Percentiles rank a stretch among this genome's conserved stretches.
Evolutionary conservation across 2,888 invertebrate genomes (phyloP).

Genomic region (Cactoblastis cactorum): DNA sequence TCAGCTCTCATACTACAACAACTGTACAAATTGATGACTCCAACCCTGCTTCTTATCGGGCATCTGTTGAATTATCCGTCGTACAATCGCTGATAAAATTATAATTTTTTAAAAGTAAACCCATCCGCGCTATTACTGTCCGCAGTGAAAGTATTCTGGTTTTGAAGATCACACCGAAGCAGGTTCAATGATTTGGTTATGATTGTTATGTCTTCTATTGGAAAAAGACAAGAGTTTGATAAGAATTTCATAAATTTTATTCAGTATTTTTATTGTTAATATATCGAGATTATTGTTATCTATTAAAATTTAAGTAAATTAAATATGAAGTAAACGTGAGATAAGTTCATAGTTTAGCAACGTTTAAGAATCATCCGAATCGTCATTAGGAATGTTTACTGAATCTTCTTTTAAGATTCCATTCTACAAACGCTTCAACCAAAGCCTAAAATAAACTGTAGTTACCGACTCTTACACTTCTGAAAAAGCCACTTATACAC

Average conservation of each 20-base stretch:
- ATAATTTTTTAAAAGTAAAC: constrained; percentile 65
- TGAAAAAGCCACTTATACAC: constrained; percentile 23
- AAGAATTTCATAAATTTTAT: too few species aligned
- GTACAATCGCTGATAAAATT: constrained; percentile 72
- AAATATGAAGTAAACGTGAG: too few species aligned
- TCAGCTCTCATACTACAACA: constrained; percentile 8
- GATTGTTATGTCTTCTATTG: constrained; percentile 44
- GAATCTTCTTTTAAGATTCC: too few species aligned
- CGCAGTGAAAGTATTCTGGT: constrained; percentile 73
- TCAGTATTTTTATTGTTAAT: too few species aligned
- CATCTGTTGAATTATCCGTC: constrained; percentile 68
- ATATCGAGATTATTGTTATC: too few species aligned
- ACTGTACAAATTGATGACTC: constrained; percentile 50
- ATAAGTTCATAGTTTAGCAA: too few species aligned
- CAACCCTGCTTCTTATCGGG: constrained; percentile 50
- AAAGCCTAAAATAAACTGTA: neutral
- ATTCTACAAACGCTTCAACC: neutral
- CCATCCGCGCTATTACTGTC: constrained; percentile 52
- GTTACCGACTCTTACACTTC: neutral
- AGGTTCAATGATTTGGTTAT: constrained; percentile 78
- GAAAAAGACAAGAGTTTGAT: constrained; percentile 21
- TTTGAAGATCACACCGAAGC: constrained; percentile 60
- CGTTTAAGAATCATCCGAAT: too few species aligned
- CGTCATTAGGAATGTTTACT: too few species aligned
- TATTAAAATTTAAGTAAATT: too few species aligned